Conservation (phyloP, 2,888 invertebrate species). For the Lasioglossum figueresi region DNA sequence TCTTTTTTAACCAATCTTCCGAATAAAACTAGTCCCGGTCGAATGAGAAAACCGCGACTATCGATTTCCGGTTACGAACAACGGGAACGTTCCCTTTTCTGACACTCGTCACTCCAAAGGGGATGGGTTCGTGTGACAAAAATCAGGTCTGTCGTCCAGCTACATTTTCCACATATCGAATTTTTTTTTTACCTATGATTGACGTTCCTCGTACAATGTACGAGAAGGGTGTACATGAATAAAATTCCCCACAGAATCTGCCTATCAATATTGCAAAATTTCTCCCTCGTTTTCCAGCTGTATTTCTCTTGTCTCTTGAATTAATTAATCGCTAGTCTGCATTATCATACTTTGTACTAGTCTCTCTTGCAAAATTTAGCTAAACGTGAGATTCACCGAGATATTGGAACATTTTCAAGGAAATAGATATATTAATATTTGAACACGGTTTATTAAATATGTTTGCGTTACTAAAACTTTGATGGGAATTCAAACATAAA, state of each 20-base stretch:
- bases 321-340: neutral
- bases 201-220: neutral
- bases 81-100: neutral
- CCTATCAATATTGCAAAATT: neutral
- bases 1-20: constrained; percentile 34
- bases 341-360: neutral
- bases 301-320: neutral
- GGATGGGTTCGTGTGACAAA: neutral
- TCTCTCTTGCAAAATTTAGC: neutral
- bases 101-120: neutral
- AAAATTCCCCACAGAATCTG: neutral
- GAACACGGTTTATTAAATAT: neutral
- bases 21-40: neutral
- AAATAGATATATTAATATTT: neutral
- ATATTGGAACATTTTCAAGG: neutral
- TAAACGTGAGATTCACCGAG: neutral
- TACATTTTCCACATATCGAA: neutral
- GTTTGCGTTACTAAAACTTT: neutral
- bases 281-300: neutral
- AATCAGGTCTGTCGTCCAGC: neutral
- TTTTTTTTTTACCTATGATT: neutral
- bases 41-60: neutral
- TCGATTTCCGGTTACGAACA: neutral
- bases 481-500: neutral
- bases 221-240: neutral